phyloP scores from a whole-genome alignment of 2,888 invertebrate species.

The Philhelius pedissequus region DNA sequence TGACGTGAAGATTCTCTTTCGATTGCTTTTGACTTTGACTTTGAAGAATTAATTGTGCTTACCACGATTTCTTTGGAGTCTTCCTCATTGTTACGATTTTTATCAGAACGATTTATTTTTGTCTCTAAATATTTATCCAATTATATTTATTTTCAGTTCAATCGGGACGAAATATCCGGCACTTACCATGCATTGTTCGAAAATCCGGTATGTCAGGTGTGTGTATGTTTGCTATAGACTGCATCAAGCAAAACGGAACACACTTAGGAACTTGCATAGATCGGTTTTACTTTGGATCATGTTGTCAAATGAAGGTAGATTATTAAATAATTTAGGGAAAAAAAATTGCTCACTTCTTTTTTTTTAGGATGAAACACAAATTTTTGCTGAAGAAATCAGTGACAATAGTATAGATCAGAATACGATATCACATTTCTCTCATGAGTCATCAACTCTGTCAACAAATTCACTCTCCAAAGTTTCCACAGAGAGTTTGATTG shows the following conservation, averaged over 20 bases:
- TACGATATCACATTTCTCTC: conserved; percentile 78
- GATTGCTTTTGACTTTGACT: not conserved
- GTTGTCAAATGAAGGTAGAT: conserved; percentile 86
- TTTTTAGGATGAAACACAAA: conserved; percentile 71
- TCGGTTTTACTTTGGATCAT: conserved; percentile 95
- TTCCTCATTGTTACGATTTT: too few relatives aligned
- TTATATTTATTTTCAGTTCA: conserved; percentile 84
- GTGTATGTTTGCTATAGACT: conserved; percentile 97
- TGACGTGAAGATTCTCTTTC: not conserved
- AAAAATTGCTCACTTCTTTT: not conserved
- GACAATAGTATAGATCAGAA: conserved; percentile 79
- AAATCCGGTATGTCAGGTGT: conserved; percentile 89
- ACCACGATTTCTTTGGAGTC: too few relatives aligned
- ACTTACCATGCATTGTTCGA: conserved; percentile 91
- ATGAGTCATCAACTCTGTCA: conserved; percentile 76
- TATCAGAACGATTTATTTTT: too few relatives aligned
- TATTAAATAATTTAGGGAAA: too few relatives aligned
- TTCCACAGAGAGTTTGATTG: conserved; percentile 72
- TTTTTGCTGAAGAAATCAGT: conserved; percentile 77
- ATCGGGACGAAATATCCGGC: conserved; percentile 91
- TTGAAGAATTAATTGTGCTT: too few relatives aligned
- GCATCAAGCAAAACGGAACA: conserved; percentile 93
- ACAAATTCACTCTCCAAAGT: conserved; percentile 75
- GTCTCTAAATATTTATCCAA: too few relatives aligned
- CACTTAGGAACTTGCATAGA: conserved; percentile 96